Base-by-base conservation (phyloP, 2,888 invertebrate species). In the Timema cristinae region DNA sequence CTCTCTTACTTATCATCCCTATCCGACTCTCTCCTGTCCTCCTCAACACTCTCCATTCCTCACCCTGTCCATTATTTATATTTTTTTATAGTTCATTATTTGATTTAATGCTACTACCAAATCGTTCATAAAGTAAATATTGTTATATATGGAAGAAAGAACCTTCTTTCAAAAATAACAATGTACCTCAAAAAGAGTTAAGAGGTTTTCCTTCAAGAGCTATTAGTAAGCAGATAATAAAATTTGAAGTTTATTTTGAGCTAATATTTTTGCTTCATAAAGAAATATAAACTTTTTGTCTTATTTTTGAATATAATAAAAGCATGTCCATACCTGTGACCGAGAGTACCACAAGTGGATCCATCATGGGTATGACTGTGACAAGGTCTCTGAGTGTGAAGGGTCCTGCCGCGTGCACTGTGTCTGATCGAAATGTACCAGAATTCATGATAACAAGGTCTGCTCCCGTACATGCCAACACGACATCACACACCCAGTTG, bases 381-480 rank as follows among this genome's bases (percentile, higher is more conserved):
- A 91, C 89, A 66, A 96, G 84, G 82, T 95, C 95, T 10, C 93
- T 87, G 79, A 95, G 88, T 1, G 90, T 92, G 82, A 96, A 96
- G 69, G 91, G 90, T 0, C 96, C 95, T 0, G 91, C 90, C 0
- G 91, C 88, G 82, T 95, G 95, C 2, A 93, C 85, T 69, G 82
- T 79, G 78, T 94, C 93, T 6, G 91, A 91, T 66, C 93, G 83
- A 76, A 94, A 87, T 15, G 93, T 93, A n/a, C 94, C 95, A 0
- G 95, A 94, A 83, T 96, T 96, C 63, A 96, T 83, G 15, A 96
- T 82, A 9, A 94, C 93, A 69, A 94, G 84, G 81, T 96, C 95
- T 0, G 94, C 93, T 0, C 92, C 91, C 0, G 94, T 93, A 9
- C 94, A 91, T 0, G 94, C 92, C 73, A 95, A 82, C 73, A 95